phyloP scores from a whole-genome alignment of 64 coral and sea anemone genomes.

The Stichodactyla mertensii region DNA sequence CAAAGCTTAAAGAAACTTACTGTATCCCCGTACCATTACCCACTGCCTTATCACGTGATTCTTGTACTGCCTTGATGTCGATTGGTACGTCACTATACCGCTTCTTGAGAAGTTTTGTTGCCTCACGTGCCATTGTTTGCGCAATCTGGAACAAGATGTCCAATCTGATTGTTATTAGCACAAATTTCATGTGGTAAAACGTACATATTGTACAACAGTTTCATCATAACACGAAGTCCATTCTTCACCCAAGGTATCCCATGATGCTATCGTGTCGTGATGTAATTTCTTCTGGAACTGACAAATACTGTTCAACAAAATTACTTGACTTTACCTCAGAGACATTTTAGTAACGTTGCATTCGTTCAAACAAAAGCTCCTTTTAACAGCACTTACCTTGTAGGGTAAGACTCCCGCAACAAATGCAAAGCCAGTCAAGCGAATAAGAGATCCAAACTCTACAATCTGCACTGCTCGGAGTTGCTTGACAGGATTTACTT shows the following conservation, averaged over 20 bases:
- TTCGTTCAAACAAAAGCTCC: no score
- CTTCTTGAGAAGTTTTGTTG: slow-evolving; percentile 50
- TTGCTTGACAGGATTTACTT: slow-evolving; percentile 59
- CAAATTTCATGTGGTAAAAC: neutral
- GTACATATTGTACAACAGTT: neutral
- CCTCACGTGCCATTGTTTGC: slow-evolving; percentile 86
- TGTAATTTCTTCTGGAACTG: no score
- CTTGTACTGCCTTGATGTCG: slow-evolving; percentile 65
- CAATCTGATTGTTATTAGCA: no score
- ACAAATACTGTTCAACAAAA: no score
- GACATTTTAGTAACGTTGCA: no score
- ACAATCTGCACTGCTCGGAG: slow-evolving; percentile 63
- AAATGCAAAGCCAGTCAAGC: slow-evolving; percentile 74
- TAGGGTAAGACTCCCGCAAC: slow-evolving; percentile 91
- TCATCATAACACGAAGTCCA: neutral
- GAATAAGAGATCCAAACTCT: slow-evolving; percentile 58
- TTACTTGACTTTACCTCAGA: no score
- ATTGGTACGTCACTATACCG: slow-evolving; percentile 57
- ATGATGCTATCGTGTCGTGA: neutral
- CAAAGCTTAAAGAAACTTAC: slow-evolving; percentile 24
- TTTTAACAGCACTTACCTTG: slow-evolving; percentile 44
- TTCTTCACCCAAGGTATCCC: neutral
- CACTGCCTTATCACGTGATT: slow-evolving; percentile 42
- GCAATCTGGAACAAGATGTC: slow-evolving; percentile 47
- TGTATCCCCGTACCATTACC: slow-evolving; percentile 78